Evolutionary conservation across 2,113 vertebrate species (phyloP), one percentile per base, ranked within the genome.

Genomic region (Xyrauchen texanus): DNA sequence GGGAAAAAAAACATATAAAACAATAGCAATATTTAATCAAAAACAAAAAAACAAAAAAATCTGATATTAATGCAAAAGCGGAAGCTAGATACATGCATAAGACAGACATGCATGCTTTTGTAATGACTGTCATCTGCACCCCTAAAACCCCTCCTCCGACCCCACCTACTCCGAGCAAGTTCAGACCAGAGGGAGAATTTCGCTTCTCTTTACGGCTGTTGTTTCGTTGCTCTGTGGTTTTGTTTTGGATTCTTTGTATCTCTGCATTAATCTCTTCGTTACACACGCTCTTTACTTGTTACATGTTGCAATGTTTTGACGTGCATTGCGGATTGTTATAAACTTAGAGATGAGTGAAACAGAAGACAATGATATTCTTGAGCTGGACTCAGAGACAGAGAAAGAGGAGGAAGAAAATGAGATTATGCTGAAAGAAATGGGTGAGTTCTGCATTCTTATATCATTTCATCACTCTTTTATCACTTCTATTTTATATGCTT

Each of bases 371-470:
- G 84, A 88, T 65, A 87, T 83, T 44, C 9, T 71, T 0, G 88
- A 90, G 85, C 87, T 90, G 91, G 90, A 90, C 55, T 87, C 89
- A 90, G 90, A 90, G 55, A 87, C 82, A 2, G 1, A 87, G 10
- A 75, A 60, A 3, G 88, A 78, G 45, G 68, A 88, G 3, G 5
- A 78, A 57, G 86, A 80, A 88, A 1, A 46, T 52, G 21, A 34
- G 86, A 87, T 62, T 68, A 88, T 34, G 80, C 85, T 0, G 88
- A 34, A 34, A 86, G 89, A 0, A 87, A 87, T 92, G 67, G 91
- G 90, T 82, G 6, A 65, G 73, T 58, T 76, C 21, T 8, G 9
- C 21, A 58, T 42, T 34, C 21, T 34, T 34, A 1, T 34, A 34
- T 42, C 10, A 6, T 58, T 47, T 55, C 10, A 34, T 12, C 53